Percentiles rank a stretch among this genome's conserved stretches.
Conservation (phyloP, 2,113 vertebrate species). For the Psittacara wagleri region DNA sequence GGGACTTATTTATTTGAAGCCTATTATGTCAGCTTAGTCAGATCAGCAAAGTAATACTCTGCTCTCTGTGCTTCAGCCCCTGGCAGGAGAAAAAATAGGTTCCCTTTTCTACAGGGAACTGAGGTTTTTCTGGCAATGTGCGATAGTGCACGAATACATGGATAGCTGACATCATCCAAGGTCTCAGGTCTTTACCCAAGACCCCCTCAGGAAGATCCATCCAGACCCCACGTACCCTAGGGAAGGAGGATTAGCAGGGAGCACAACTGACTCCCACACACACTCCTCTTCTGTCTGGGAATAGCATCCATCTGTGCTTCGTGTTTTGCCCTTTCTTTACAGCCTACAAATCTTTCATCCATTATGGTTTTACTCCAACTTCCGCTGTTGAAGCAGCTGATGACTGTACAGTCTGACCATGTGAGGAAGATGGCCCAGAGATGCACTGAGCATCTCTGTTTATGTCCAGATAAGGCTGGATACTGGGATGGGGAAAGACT, state of each 20-base stretch:
- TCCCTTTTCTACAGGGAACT: neutral
- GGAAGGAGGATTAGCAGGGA: neutral
- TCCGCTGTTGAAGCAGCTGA: neutral
- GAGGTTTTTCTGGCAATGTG: neutral
- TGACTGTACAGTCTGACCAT: neutral
- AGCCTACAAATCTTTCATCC: neutral
- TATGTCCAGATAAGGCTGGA: conserved; percentile 7
- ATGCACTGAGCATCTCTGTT: neutral
- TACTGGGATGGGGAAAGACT: neutral
- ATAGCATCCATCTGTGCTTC: neutral
- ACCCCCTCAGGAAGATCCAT: neutral
- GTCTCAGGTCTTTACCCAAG: neutral
- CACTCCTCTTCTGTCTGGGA: neutral
- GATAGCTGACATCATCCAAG: neutral
- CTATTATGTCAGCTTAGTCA: conserved; percentile 24
- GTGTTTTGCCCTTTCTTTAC: neutral
- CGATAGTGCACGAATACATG: fast-evolving
- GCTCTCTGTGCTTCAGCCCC: neutral
- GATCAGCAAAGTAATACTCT: neutral
- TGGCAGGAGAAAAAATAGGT: fast-evolving
- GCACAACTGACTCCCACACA: fast-evolving
- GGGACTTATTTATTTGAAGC: neutral
- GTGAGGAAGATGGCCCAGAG: neutral
- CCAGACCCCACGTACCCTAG: neutral
- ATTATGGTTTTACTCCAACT: neutral